Evolutionary conservation across 2,113 vertebrate genomes (phyloP).

Genomic region (Hystrix brachyura): DNA sequence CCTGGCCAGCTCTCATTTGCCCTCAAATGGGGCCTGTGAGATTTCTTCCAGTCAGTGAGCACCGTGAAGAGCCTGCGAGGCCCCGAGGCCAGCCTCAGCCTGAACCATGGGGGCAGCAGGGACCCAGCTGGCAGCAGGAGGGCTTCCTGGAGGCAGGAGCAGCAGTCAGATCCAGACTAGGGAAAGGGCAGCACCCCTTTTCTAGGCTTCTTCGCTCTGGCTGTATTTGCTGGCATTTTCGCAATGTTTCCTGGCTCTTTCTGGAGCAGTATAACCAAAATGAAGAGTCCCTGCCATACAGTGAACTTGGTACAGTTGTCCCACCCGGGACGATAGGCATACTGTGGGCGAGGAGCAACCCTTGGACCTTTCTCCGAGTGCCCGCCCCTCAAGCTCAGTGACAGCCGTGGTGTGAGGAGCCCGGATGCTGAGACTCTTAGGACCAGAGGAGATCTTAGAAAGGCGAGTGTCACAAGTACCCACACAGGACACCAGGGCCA

Average conservation of each 20-base stretch:
- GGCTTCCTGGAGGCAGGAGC: slow-evolving; percentile 59
- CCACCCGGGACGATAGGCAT: neutral
- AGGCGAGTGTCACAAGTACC: neutral
- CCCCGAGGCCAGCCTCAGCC: slow-evolving; percentile 27
- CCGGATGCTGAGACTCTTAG: neutral
- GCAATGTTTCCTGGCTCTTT: neutral
- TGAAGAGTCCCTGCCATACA: neutral
- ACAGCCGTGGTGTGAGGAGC: neutral
- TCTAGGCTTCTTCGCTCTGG: neutral
- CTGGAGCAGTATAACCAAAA: neutral
- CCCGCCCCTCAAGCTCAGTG: neutral
- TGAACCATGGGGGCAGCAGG: neutral
- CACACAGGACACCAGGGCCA: neutral
- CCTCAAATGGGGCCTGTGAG: neutral
- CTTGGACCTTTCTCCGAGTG: neutral
- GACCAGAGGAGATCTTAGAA: neutral
- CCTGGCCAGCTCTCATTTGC: neutral
- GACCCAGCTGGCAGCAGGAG: neutral
- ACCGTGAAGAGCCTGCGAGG: neutral
- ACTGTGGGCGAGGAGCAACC: neutral
- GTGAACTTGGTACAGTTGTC: neutral
- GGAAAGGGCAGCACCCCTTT: neutral
- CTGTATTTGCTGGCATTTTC: slow-evolving; percentile 3
- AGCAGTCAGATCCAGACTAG: neutral
- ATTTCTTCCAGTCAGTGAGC: neutral